Evolutionary conservation across 2,113 vertebrate species (phyloP).

Genomic region (Odocoileus virginianus): DNA sequence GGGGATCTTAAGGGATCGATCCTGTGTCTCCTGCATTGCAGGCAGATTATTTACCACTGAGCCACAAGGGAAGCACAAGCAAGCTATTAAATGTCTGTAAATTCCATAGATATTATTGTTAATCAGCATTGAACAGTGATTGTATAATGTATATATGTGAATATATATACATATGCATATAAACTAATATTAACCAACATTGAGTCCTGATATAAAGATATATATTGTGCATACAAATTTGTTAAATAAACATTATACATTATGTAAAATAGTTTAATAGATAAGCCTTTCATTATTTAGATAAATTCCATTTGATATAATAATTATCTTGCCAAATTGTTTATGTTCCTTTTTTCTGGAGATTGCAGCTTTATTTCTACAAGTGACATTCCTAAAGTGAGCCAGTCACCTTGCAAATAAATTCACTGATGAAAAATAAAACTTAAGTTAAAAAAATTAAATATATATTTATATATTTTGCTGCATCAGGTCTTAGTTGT

Average conservation of each 20-base stretch:
- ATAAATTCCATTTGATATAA: background rate
- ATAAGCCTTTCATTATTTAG: background rate
- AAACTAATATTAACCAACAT: background rate
- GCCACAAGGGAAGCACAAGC: background rate
- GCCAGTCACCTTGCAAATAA: background rate
- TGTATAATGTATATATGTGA: background rate
- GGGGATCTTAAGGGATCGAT: background rate
- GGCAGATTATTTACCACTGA: background rate
- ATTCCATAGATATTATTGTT: background rate
- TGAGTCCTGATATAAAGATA: background rate
- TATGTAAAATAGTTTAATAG: background rate
- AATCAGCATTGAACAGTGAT: background rate
- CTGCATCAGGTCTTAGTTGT: background rate
- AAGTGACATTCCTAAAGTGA: background rate
- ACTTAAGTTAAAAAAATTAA: background rate
- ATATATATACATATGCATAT: background rate
- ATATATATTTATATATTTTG: background rate
- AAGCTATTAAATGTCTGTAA: background rate
- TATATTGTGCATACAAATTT: background rate
- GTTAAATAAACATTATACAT: background rate
- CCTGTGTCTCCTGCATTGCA: background rate
- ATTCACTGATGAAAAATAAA: background rate
- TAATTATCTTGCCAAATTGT: background rate
- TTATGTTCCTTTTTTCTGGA: background rate
- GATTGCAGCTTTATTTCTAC: background rate